Percentiles rank a stretch among this genome's conserved stretches.
Conservation (phyloP, 1,140 invertebrate genomes). For the Cyphomyrmex costatus region DNA sequence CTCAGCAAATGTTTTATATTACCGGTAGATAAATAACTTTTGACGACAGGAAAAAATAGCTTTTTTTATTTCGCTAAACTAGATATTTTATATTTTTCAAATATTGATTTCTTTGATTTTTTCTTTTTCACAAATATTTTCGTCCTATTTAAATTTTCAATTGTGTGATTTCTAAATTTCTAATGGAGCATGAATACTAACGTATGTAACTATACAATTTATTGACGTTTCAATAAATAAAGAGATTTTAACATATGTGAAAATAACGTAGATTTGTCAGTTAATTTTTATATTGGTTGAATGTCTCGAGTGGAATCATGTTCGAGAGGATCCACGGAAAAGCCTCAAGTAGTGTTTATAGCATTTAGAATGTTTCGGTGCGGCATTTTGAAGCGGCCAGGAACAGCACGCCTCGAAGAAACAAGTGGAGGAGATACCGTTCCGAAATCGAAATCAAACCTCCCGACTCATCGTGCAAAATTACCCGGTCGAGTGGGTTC, state of each 20-base stretch:
- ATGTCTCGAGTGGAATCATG: slow-evolving; percentile 28
- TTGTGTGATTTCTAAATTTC: background rate
- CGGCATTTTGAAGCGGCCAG: slow-evolving; percentile 17
- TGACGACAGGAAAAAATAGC: background rate
- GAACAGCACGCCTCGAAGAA: slow-evolving; percentile 26
- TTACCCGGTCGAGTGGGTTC: slow-evolving; percentile 79
- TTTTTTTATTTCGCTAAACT: background rate
- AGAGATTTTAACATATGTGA: background rate
- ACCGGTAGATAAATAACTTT: slow-evolving; percentile 4
- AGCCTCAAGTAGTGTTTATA: slow-evolving; percentile 66
- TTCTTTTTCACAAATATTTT: background rate
- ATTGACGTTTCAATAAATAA: background rate
- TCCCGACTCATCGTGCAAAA: slow-evolving; percentile 81
- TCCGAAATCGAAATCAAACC: slow-evolving; percentile 67
- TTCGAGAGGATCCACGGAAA: slow-evolving; percentile 37
- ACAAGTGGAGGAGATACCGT: slow-evolving; percentile 55
- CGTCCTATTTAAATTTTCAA: background rate
- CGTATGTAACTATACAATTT: no score
- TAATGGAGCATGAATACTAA: background rate
- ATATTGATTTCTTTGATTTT: background rate
- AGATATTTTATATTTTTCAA: slow-evolving; percentile 1
- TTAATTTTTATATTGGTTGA: slow-evolving; percentile 21
- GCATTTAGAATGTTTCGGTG: slow-evolving; percentile 37
- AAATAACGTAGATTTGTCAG: background rate
- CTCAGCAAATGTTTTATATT: background rate